Base-by-base conservation (phyloP, 2,113 vertebrate genomes). In the Acrocephalus kingi region DNA sequence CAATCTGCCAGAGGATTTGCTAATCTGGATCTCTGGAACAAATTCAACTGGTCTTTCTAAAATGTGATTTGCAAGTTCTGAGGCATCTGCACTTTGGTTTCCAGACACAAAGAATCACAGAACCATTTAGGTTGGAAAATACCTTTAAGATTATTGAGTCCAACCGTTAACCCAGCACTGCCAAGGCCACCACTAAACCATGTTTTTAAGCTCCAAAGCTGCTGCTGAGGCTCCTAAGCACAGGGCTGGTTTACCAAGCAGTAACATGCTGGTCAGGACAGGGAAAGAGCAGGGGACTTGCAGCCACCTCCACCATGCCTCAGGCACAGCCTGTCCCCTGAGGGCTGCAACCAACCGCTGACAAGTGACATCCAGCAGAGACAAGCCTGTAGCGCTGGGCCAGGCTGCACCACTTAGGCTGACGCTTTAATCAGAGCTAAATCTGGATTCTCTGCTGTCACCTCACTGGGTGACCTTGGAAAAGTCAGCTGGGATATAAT, bases 321-420 rank as follows among this genome's bases (percentile, higher is more conserved):
- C 62, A 67, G 67, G 52, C 66, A 72, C 24, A 11, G 43, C 41
- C 46, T 58, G 24, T 35, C 69, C 17, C 69, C 51, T 13, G 10
- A 48, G 61, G 59, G 51, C 45, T 69, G 46, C 3, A 1, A 58
- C 33, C 1, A 2, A 12, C 25, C 8, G 59, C 55, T 89, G 82
- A 20, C 61, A 75, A 68, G 69, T 11, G 74, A 59, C 61, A 59
- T 63, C 73, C 48, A 1, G 3, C 61, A 67, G 74, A 28, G 43
- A 68, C 14, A 31, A 63, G 22, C 52, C 82, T 0, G 0, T 3
- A 62, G 71, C 3, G 0, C 15, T 43, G 68, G 52, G 56, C 43
- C 59, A 72, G 63, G 54, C 80, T 84, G 84, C 27, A 21, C 21
- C 41, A 28, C 76, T 62, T 41, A 72, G 89, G n/a, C 43, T 61